Conservation (phyloP, 2,888 invertebrate genomes). For the Salpingus planirostris region DNA sequence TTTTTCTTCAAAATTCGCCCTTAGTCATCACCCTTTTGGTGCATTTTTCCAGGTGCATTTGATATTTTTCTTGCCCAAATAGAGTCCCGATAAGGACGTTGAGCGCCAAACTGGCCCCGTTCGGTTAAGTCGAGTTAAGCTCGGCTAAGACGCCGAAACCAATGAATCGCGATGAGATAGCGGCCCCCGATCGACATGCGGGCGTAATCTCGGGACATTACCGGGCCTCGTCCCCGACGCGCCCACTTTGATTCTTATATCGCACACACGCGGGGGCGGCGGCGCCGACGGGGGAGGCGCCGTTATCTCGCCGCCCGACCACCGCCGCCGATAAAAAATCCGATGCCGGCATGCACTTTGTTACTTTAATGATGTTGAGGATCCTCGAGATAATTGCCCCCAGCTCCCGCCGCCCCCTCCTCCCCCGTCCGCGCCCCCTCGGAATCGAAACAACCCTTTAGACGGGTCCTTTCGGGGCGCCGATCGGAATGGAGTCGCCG, state of each 20-base stretch:
- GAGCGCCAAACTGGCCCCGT: slow-evolving; percentile 14
- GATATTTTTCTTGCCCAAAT: too few relatives aligned
- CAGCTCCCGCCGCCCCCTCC: not conserved
- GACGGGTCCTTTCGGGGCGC: too few relatives aligned
- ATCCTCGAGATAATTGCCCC: slow-evolving; percentile 20
- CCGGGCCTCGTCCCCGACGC: slow-evolving; percentile 16
- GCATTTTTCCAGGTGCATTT: too few relatives aligned
- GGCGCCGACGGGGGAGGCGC: slow-evolving; percentile 9
- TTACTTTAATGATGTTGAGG: slow-evolving; percentile 21
- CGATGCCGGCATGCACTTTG: slow-evolving; percentile 16
- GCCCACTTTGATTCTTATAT: slow-evolving; percentile 21
- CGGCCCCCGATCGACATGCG: slow-evolving; percentile 22
- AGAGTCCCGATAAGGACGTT: slow-evolving; percentile 21
- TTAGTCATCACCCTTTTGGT: too few relatives aligned
- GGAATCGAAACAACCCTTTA: too few relatives aligned
- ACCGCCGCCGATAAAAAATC: slow-evolving; percentile 16
- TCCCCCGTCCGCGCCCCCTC: too few relatives aligned
- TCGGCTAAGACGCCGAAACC: slow-evolving; percentile 28
- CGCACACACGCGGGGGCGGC: slow-evolving; percentile 21
- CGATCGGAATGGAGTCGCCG: too few relatives aligned
- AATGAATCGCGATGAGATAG: slow-evolving; percentile 32
- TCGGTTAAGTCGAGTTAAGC: slow-evolving; percentile 21
- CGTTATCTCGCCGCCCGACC: slow-evolving; percentile 18
- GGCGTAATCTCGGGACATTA: slow-evolving; percentile 22
- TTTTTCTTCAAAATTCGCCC: too few relatives aligned